These are phyloP conservation scores for Panthera tigris DNA, from an alignment of 2,113 vertebrate species.

Conservation along the genomic window DNA sequence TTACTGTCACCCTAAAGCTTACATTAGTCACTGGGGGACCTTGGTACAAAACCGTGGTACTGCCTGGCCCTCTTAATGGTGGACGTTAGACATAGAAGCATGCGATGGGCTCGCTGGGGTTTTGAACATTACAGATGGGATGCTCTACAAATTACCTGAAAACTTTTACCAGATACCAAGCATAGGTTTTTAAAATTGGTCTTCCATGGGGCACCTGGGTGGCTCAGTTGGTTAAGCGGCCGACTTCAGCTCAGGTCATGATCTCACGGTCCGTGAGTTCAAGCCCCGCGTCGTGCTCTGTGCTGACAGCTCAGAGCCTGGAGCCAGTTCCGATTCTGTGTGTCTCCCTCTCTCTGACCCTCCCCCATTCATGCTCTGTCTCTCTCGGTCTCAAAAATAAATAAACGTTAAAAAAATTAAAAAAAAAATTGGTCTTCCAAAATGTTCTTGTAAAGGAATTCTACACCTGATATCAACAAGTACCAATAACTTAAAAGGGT, in stretches of 20 bases:
- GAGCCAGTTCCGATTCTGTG: too few species aligned
- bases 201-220: background rate
- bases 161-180: background rate
- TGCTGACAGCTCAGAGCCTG: too few species aligned
- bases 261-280: too few species aligned
- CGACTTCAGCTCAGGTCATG: too few species aligned
- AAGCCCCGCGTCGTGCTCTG: too few species aligned
- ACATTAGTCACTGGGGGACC: background rate
- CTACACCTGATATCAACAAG: background rate
- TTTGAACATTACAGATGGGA: background rate
- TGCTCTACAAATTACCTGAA: background rate
- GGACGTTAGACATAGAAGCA: rapidly evolving
- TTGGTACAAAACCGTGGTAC: rapidly evolving
- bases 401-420: too few species aligned
- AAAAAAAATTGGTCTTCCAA: background rate
- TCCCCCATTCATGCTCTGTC: too few species aligned
- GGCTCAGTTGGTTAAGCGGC: too few species aligned
- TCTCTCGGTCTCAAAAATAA: too few species aligned
- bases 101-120: background rate
- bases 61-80: background rate
- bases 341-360: too few species aligned
- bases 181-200: background rate
- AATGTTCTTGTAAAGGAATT: background rate
- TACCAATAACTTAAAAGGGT: background rate
- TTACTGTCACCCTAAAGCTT: background rate